Evolutionary conservation across 2,113 vertebrate species (phyloP).

Genomic region (Solea solea): DNA sequence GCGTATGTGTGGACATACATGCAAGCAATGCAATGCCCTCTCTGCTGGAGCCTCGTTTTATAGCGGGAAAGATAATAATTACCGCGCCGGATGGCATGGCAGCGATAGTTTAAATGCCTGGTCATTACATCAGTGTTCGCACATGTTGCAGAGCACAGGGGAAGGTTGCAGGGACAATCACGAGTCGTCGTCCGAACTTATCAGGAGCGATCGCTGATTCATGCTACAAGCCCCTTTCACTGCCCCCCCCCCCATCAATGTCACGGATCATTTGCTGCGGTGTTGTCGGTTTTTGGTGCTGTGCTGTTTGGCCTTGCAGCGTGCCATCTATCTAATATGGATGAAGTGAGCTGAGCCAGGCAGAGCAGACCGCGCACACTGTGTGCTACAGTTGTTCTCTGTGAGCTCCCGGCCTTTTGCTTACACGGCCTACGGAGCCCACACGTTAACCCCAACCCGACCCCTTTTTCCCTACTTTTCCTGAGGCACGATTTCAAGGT

Average conservation of each 20-base stretch:
- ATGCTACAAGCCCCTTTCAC: slow-evolving; percentile 38
- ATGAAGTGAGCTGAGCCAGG: slow-evolving; percentile 42
- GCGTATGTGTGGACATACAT: neutral
- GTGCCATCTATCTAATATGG: slow-evolving; percentile 43
- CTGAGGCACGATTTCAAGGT: neutral
- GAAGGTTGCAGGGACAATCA: slow-evolving; percentile 9
- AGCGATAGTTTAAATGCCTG: neutral
- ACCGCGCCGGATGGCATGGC: slow-evolving; percentile 3
- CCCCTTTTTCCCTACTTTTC: slow-evolving; percentile 1
- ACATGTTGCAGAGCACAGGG: slow-evolving; percentile 6
- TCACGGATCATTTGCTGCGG: slow-evolving; percentile 63
- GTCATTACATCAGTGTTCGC: slow-evolving; percentile 30
- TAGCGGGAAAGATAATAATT: neutral
- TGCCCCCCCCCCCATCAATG: slow-evolving; percentile 18
- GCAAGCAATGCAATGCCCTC: neutral
- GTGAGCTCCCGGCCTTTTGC: slow-evolving; percentile 8
- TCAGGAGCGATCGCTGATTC: slow-evolving; percentile 57
- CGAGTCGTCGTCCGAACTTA: slow-evolving; percentile 39
- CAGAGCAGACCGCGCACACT: neutral
- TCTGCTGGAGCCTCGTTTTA: neutral
- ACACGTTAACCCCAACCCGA: slow-evolving; percentile 15
- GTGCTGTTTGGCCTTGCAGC: slow-evolving; percentile 58
- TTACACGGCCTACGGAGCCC: slow-evolving; percentile 2
- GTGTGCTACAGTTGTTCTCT: slow-evolving; percentile 10
- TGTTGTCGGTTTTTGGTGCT: slow-evolving; percentile 29